Evolutionary conservation across 2,113 vertebrate species (phyloP).

Genomic region (Sardina pilchardus): DNA sequence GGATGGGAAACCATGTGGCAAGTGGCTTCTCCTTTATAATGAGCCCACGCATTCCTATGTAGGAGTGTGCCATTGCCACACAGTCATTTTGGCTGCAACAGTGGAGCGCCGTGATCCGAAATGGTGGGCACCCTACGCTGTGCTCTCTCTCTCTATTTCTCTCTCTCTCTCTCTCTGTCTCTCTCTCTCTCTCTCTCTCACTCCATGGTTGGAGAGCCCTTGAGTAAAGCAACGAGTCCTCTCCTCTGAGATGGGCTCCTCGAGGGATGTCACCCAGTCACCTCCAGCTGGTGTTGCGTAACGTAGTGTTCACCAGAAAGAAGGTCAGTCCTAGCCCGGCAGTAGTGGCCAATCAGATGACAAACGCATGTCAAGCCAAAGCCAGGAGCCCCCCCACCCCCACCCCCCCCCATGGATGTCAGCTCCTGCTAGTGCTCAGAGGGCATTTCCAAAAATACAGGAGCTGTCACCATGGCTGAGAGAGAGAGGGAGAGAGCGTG

Average conservation of each 20-base stretch:
- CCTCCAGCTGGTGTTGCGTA: constrained; percentile 17
- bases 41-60: neutral
- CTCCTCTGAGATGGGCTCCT: neutral
- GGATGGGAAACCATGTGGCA: constrained; percentile 29
- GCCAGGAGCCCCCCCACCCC: too few species aligned
- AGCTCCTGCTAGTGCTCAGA: constrained; percentile 15
- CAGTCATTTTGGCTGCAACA: neutral
- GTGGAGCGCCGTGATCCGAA: neutral
- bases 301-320: constrained; percentile 16
- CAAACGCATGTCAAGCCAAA: constrained; percentile 21
- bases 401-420: constrained; percentile 29
- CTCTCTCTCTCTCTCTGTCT: neutral
- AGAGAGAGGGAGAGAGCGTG: neutral
- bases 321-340: constrained; percentile 32
- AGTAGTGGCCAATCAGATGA: constrained; percentile 27
- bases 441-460: constrained; percentile 35
- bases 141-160: neutral
- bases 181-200: neutral
- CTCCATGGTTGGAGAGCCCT: neutral
- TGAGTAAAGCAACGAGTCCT: neutral
- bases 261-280: constrained; percentile 3
- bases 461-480: constrained; percentile 19
- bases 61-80: neutral
- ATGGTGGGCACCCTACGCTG: neutral
- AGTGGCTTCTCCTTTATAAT: neutral